A percentile compares a stretch with the other conserved stretches of the same genome.
Evolutionary conservation across 2,888 invertebrate species (phyloP).

Genomic region (Habroteleia sp.): DNA sequence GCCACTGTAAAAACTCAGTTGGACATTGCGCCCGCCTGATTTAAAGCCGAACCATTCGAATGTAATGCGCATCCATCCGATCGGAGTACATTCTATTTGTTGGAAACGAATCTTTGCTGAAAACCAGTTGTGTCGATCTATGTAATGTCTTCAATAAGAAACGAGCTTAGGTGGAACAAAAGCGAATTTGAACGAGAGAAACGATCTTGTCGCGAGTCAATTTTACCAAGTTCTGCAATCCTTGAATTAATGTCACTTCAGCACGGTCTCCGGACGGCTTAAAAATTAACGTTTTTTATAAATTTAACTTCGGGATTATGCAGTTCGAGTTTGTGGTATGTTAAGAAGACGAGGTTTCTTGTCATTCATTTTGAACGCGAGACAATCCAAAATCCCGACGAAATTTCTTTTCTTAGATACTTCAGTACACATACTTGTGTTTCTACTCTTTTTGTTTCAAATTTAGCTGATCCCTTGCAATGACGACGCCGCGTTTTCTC

Average conservation of each 20-base stretch:
- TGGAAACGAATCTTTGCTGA: background rate
- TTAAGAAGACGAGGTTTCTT: conserved; percentile 47
- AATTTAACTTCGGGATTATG: conserved; percentile 32
- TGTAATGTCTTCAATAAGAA: background rate
- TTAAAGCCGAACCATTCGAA: background rate
- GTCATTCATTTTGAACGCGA: conserved; percentile 48
- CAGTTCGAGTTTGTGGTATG: conserved; percentile 34
- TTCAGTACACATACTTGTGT: conserved; percentile 31
- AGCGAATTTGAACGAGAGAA: too few relatives aligned
- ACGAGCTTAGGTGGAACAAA: too few relatives aligned
- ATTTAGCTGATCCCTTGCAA: conserved; percentile 12
- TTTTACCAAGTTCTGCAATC: background rate
- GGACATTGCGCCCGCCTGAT: background rate
- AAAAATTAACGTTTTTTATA: conserved; percentile 25
- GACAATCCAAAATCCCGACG: conserved; percentile 49
- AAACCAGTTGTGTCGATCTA: background rate
- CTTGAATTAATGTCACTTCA: background rate
- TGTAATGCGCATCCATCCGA: background rate
- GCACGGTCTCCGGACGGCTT: background rate
- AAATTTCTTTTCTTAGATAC: conserved; percentile 49
- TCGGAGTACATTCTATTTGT: background rate
- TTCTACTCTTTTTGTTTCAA: conserved; percentile 32
- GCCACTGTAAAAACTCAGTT: too few relatives aligned
- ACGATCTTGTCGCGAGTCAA: too few relatives aligned
- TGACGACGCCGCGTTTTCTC: conserved; percentile 5